Base-by-base conservation (phyloP, 2,113 vertebrate species). In the Gavia stellata region DNA sequence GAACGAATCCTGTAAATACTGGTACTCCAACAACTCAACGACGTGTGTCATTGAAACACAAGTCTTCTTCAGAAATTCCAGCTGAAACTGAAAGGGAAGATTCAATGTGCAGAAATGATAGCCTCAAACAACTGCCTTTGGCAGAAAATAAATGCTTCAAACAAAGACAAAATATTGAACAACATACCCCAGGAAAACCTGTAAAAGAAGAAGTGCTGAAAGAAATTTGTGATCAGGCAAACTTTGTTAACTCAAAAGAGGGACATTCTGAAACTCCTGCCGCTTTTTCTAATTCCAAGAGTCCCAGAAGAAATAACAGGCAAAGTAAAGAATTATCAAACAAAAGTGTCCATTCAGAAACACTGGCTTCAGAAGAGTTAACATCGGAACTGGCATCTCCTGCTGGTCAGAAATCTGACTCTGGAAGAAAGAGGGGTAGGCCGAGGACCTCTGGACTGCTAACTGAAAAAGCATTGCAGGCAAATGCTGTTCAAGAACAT, bases 201-300 rank as follows among this genome's bases (percentile, higher is more conserved):
- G 31, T 87, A 21, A 95, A 84, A 20, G 38, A 72, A 20, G 96
- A 97, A 45, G 97, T 88, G 55, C 80, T 95, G 47, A 82, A 97
- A 72, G 95, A 98, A 83, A 53, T 96, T 25, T 34, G 70, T 29
- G 88, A 67, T 15, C 72, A 90, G 36, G 36, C 20, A 36, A 72
- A 59, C 15, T 12, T 45, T 21, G 38, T 14, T n/a, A 55, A 18
- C 47, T 81, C 34, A 0, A 10, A 88, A 86, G 45, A 82, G 47
- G 73, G 18, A 13, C 10, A 2, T 6, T 23, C 17, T 77, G 84
- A 56, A 81, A 73, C 18, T 36, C 50, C 34, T 36, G 7, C 21
- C 6, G 42, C 53, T 56, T 10, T 16, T 17, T 24, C 45, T 33
- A 17, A 38, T 34, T 88, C 58, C 50, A 88, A 50, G 79, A 97